Base-by-base conservation (phyloP, 2,113 vertebrate genomes). In the Dipodomys merriami region DNA sequence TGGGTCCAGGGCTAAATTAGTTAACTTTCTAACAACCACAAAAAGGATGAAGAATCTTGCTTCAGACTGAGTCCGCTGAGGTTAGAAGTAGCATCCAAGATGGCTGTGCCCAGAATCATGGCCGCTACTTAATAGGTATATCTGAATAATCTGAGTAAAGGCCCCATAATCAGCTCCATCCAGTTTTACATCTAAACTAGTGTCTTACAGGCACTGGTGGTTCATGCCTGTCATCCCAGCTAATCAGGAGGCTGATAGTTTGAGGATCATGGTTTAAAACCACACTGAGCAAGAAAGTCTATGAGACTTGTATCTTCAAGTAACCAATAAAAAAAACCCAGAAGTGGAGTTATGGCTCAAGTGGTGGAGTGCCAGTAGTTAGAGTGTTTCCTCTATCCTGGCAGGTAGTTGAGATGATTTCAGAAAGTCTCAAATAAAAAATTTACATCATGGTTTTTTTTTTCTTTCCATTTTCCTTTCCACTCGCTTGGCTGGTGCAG, bases 391-490 rank as follows among this genome's bases (percentile, higher is more conserved):
- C 49, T 29, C 68, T 20, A 11, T 57, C 16, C 7, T 49, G 18
- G 19, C 29, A 83, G 72, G 60, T 33, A 35, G 7, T 2, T 9
- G 33, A 65, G 49, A 49, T 49, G 49, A 71, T 22, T 78, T 87
- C 29, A 87, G 90, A 90, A 73, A 49, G 30, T 57, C 72, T 67
- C 16, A 64, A 84, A n/a, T 83, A 65, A 81, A 73, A 83, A 25
- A 25, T 73, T 96, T 7, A 88, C 5, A 16, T 90, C 2, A 7
- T 11, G 30, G 33, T 72, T 64, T 6, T 7, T 60, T 60, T 97
- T 87, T 7, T 90, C 18, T 97, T 97, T 18, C 89, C 98, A 98
- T 96, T 98, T 95, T 96, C 92, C 49, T 96, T 98, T 35, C 92
- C 96, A 88, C 94, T 27, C n/a, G 67, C 12, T n/a, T 97, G 49